Evolutionary conservation across 2,888 invertebrate species (phyloP).

Genomic region (Gryllus longicercus): DNA sequence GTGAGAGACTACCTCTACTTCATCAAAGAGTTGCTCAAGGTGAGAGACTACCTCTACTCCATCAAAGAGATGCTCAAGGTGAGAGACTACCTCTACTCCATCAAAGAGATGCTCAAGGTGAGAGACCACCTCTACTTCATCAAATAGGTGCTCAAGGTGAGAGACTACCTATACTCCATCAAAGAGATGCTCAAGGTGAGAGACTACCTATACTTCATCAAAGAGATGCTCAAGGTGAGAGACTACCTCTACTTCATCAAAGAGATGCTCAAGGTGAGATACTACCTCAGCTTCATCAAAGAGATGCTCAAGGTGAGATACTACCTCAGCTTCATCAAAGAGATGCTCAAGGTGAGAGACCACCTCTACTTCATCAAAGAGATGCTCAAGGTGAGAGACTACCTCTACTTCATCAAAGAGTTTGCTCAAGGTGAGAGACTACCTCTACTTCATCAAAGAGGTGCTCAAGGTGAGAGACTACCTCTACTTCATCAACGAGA

Average conservation of each 20-base stretch:
- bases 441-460: slow-evolving; percentile 4
- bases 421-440: background rate
- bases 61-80: slow-evolving; percentile 18
- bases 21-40: slow-evolving; percentile 10
- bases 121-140: background rate
- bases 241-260: no score
- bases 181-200: slow-evolving; percentile 4
- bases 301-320: slow-evolving; percentile 54
- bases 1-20: slow-evolving; percentile 51
- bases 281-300: background rate
- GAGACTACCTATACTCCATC: slow-evolving; percentile 45
- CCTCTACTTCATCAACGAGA: background rate
- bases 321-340: slow-evolving; percentile 36
- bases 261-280: background rate
- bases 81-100: background rate
- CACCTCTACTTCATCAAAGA: background rate
- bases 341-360: background rate
- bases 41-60: background rate
- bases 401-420: no score
- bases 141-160: slow-evolving; percentile 49
- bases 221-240: slow-evolving; percentile 18
- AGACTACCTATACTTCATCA: background rate
- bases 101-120: background rate
- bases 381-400: background rate
- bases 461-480: slow-evolving; percentile 55